Base-by-base conservation (phyloP, 2,797 vertebrate genomes). In the Cryptoblepharus egeriae region DNA sequence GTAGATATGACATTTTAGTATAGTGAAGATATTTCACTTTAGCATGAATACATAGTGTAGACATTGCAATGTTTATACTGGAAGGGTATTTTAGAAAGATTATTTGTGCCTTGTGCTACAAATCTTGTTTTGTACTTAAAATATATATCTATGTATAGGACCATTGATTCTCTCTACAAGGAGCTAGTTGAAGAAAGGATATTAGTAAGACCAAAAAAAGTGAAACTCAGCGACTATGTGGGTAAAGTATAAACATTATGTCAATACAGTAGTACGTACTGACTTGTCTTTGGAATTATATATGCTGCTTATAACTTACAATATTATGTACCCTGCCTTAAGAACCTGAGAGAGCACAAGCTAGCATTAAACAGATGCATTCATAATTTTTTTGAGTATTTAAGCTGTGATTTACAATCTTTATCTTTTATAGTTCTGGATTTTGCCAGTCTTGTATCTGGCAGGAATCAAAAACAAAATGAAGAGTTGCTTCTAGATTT, bases 91-190 rank as follows among this genome's bases (percentile, higher is more conserved):
- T 3, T 15, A 3, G 85, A 18, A 12, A 39, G 1, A 39, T 77
- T 65, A 7, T n/a, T 70, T 65, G 39, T 61, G 13, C 16, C 3
- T 49, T 5, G 12, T n/a, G 42, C 77, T 28, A 20, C 4, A 57
- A 55, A 30, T 2, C 12, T 20, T 39, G 10, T 24, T 35, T 1
- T 15, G 52, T 20, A 6, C 60, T 79, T 88, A 32, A 73, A 1
- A 77, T 52, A 45, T 71, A 28, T 80, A 65, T 80, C 60, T 75
- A 73, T 86, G 83, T 37, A 0, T 13, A 98, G 97, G 93, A 95
- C 95, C 82, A 93, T 96, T 1, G 96, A 97, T 72, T 97, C 97
- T 26, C 95, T 98, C 75, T 98, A 93, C 85, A 94, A 93, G 88
- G 96, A 97, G 24, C 94, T 97, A 52, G 96, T 95, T 49, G 92